Evolutionary conservation across 2,888 invertebrate genomes (phyloP), one percentile per base, ranked within the genome.

Genomic region (Achlya flavicornis): DNA sequence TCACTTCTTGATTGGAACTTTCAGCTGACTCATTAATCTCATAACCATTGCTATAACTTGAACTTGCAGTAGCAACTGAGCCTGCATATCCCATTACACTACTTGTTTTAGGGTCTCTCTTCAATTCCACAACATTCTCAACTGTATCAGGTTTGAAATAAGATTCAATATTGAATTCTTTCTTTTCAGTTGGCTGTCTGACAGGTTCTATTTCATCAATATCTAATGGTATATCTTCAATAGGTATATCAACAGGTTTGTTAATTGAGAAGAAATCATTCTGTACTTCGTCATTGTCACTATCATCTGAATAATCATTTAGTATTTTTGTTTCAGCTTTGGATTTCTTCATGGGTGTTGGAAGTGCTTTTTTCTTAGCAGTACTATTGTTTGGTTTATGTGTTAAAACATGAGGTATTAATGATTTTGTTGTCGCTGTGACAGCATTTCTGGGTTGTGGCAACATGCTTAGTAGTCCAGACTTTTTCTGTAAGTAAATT

Each of bases 401-500:
- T 73, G 91, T 92, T 0, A 94, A 82, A 26, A 94, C 80, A 74
- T 94, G 85, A 61, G 94, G 94, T 68, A 94, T 87, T 68, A 92
- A 83, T 53, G 90, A 88, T 70, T 87, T 91, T 59, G 86, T 80
- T 66, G 85, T 87, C 63, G 88, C 71, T 46, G 73, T 82, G 5
- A 85, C 78, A 58, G 83, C 86, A 77, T 92, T 91, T 87, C 94
- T 95, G 14, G 97, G 97, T 73, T 95, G 94, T 10, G 97, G 97
- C 57, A 97, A 85, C 58, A 97, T 88, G 64, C 95, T 94, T 59
- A 97, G 94, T 11, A 97, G 87, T 10, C 96, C 95, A 16, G 95
- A 95, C 69, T 95, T 95, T 90, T 94, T 95, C 96, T 96, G 82
- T 67, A 84, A 86, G 70, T 33, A 61, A 48, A 65, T 32, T 63